phyloP scores from a whole-genome alignment of 2,113 vertebrate species.

The Menura novaehollandiae region DNA sequence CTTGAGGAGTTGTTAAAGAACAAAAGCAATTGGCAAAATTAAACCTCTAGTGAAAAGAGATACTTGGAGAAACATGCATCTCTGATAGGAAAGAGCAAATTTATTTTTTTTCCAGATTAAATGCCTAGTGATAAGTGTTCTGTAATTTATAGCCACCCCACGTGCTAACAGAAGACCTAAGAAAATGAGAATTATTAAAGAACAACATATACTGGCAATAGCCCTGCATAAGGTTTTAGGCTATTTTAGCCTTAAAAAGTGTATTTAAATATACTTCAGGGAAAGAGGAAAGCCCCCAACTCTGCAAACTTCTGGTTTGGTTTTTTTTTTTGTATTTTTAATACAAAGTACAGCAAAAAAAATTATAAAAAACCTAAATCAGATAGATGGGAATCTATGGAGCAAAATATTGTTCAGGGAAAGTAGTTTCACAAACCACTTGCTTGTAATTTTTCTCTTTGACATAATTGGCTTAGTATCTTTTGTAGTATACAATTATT shows the following conservation, averaged over 20 bases:
- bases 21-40: background rate
- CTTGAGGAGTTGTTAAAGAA: background rate
- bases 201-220: background rate
- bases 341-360: background rate
- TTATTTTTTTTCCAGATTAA: background rate
- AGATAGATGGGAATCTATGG: background rate
- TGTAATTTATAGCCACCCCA: background rate
- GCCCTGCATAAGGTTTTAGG: background rate
- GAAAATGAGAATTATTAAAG: background rate
- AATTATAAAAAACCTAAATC: background rate
- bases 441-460: background rate
- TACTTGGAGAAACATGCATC: background rate
- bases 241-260: background rate
- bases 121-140: fast-evolving
- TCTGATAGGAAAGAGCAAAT: background rate
- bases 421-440: background rate
- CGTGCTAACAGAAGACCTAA: background rate
- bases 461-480: background rate
- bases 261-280: background rate
- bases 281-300: fast-evolving
- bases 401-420: background rate
- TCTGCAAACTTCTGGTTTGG: background rate
- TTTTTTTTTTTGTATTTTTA: background rate
- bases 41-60: background rate
- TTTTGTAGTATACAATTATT: background rate